These are phyloP conservation scores for Pseudomyrmex pallidus DNA, from an alignment of 1,140 invertebrate genomes.

Conservation along the genomic window DNA sequence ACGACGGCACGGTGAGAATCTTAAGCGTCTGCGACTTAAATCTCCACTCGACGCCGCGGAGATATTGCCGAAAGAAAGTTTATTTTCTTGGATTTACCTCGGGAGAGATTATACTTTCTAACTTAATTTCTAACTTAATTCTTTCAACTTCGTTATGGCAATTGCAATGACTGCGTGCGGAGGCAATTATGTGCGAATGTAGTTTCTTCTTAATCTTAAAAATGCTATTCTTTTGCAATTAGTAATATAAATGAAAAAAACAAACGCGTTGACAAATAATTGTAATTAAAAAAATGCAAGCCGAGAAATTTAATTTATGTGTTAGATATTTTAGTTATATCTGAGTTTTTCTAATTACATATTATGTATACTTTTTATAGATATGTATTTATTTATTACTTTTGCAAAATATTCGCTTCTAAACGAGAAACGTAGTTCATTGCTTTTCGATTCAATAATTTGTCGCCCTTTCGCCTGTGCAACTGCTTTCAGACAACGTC, in stretches of 20 bases:
- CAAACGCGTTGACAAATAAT: no score
- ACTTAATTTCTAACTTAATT: not conserved
- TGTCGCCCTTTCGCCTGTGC: conserved; percentile 35
- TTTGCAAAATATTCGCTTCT: not conserved
- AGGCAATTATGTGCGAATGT: not conserved
- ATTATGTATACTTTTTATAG: no score
- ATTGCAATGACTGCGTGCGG: no score
- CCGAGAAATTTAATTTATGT: no score
- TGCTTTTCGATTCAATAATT: conserved; percentile 24
- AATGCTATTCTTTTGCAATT: no score
- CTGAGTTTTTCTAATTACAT: no score
- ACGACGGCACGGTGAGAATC: conserved; percentile 85
- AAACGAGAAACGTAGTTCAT: not conserved
- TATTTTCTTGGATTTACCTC: conserved; percentile 21
- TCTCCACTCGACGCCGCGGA: conserved; percentile 28
- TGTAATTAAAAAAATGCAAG: no score
- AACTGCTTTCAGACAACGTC: conserved; percentile 37
- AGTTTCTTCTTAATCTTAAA: no score
- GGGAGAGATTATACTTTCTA: not conserved
- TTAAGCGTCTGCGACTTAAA: conserved; percentile 66
- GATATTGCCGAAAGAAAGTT: conserved; percentile 16
- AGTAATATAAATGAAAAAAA: no score
- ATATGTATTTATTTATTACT: not conserved
- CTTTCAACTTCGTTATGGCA: not conserved
- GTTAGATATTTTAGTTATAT: no score